phyloP scores from a whole-genome alignment of 2,888 invertebrate species.

The Agrochola lota region DNA sequence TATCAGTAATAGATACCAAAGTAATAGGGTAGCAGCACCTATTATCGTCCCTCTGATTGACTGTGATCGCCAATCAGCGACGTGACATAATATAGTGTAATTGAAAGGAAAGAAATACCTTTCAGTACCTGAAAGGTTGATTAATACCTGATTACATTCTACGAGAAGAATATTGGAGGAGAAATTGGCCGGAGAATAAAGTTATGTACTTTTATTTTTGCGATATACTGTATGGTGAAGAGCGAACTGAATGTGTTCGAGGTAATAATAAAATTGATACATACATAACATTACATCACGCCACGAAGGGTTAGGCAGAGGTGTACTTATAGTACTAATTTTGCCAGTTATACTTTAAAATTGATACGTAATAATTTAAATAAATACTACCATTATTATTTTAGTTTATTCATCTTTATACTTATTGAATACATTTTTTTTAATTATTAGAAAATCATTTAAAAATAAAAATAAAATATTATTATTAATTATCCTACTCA shows the following conservation, averaged over 20 bases:
- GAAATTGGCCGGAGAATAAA: not conserved
- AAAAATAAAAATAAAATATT: too few species aligned
- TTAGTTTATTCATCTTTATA: too few species aligned
- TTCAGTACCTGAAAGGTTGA: slow-evolving; percentile 65
- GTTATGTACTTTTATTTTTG: slow-evolving; percentile 1
- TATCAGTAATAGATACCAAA: slow-evolving; percentile 51
- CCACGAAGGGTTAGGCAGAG: not conserved
- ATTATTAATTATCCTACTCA: too few species aligned
- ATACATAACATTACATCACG: not conserved
- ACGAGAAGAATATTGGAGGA: slow-evolving; percentile 38
- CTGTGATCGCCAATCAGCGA: slow-evolving; percentile 63
- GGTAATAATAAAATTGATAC: not conserved
- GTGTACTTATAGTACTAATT: not conserved
- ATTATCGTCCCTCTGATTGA: slow-evolving; percentile 72
- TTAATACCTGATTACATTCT: slow-evolving; percentile 66
- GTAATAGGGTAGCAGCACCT: slow-evolving; percentile 66
- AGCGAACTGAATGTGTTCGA: not conserved
- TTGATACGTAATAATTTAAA: not conserved
- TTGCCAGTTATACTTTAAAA: not conserved
- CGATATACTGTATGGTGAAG: not conserved
- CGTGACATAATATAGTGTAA: slow-evolving; percentile 60
- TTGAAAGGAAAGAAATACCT: slow-evolving; percentile 64
- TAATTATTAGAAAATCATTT: too few species aligned
- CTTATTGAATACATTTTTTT: too few species aligned
- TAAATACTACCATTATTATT: not conserved